Conservation (phyloP, 2,888 invertebrate genomes). For the Apeira syringaria region DNA sequence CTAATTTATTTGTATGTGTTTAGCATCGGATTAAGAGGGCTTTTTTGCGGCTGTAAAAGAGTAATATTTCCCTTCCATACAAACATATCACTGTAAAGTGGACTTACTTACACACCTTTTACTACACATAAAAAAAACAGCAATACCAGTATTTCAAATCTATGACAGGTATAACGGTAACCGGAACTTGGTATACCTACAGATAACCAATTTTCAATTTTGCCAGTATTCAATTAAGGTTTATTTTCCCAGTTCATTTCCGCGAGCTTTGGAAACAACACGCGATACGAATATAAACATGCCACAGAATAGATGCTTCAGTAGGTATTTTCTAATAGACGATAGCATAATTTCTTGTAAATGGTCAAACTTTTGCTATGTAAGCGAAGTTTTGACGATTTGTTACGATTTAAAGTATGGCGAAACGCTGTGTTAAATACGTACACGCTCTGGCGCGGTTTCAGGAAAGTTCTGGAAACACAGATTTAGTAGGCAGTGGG, state of each 20-base stretch:
- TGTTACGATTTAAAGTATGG: slow-evolving; percentile 53
- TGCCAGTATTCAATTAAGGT: slow-evolving; percentile 44
- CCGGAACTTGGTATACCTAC: slow-evolving; percentile 45
- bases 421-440: slow-evolving; percentile 37
- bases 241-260: slow-evolving; percentile 39
- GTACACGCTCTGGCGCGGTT: slow-evolving; percentile 32
- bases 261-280: slow-evolving; percentile 38
- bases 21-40: no score
- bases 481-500: slow-evolving; percentile 25
- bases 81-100: slow-evolving; percentile 11
- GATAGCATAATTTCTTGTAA: slow-evolving; percentile 73
- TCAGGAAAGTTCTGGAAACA: slow-evolving; percentile 31
- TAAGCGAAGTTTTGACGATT: slow-evolving; percentile 54
- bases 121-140: slow-evolving; percentile 43
- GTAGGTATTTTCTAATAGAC: slow-evolving; percentile 70
- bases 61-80: neutral
- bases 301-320: slow-evolving; percentile 50
- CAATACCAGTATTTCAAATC: slow-evolving; percentile 60
- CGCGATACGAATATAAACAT: slow-evolving; percentile 69
- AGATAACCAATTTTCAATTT: slow-evolving; percentile 42
- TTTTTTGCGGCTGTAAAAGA: no score
- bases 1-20: no score
- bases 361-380: slow-evolving; percentile 71
- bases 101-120: slow-evolving; percentile 41
- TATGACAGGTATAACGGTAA: slow-evolving; percentile 61